Base-by-base conservation (phyloP, 1,140 invertebrate genomes). In the Anoplophora glabripennis region DNA sequence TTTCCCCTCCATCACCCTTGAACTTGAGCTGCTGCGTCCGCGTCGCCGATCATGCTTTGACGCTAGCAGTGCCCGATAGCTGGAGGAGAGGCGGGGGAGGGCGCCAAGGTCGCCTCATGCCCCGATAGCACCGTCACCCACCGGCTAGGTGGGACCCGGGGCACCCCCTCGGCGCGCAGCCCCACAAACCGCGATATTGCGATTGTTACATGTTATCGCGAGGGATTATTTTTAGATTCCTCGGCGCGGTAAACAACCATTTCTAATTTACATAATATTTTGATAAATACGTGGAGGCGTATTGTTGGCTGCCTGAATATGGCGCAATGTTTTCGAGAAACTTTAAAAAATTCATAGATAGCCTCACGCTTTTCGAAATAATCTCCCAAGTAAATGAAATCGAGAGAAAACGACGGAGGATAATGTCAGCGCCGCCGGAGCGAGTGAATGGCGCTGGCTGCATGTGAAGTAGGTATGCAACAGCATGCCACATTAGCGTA, bases 11-110 rank as follows among this genome's bases (percentile, higher is more conserved):
- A 63, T 66, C 70, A 70, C 70, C 84, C 86, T 86, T 86, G 85
- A 86, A 87, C 85, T 86, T 87, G 84, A 81, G 78, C 75, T 57
- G 63, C 57, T 61, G 64, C 64, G 60, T 57, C 61, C 59, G 64
- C 64, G 66, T 62, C 64, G 57, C 65, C 17, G 21, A 17, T 48
- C 36, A 44, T 17, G 38, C 36, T 17, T 18, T 18, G 64, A 57
- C 58, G 47, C 47, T 49, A 35, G 47, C 47, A 49, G 38, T 28
- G 52, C 14, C 44, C 59, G 64, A 59, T 61, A 61, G 64, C 45
- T 28, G 21, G 21, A 28, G 21, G 21, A 3, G 21, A 28, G 21
- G 49, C 54, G 68, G 63, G 63, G 63, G 72, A 70, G 47, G 47
- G 63, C 55, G 63, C 57, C 68, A 67, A 65, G 67, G 64, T 49